Conservation (phyloP, 1,140 invertebrate species). For the Drosophila pandora region DNA sequence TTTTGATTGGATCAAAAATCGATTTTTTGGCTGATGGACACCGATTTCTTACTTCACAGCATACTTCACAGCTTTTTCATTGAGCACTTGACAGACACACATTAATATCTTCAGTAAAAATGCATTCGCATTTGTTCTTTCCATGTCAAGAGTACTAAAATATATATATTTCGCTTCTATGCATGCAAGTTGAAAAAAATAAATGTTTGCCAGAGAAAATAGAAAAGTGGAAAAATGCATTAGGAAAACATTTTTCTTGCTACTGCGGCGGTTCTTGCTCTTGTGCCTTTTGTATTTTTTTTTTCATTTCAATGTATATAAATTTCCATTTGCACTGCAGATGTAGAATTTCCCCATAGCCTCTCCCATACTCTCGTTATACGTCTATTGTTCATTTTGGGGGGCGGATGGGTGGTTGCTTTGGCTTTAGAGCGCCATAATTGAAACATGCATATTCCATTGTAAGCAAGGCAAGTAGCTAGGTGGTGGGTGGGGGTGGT, state of each 20-base stretch:
- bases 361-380: background rate
- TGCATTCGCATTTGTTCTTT: slow-evolving; percentile 31
- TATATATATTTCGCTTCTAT: slow-evolving; percentile 3
- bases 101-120: slow-evolving; percentile 46
- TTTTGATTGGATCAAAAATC: slow-evolving; percentile 27
- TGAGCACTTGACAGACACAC: slow-evolving; percentile 35
- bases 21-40: slow-evolving; percentile 20
- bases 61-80: slow-evolving; percentile 30
- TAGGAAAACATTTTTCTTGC: slow-evolving; percentile 46
- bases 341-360: slow-evolving; percentile 16
- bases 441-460: slow-evolving; percentile 65
- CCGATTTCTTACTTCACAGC: slow-evolving; percentile 21
- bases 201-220: slow-evolving; percentile 26
- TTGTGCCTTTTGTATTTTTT: slow-evolving; percentile 46
- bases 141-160: slow-evolving; percentile 33
- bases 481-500: background rate
- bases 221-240: slow-evolving; percentile 59
- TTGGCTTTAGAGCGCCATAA: slow-evolving; percentile 54
- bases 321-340: slow-evolving; percentile 58
- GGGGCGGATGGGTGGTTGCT: slow-evolving; percentile 13
- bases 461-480: slow-evolving; percentile 47
- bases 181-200: slow-evolving; percentile 18
- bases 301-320: slow-evolving; percentile 58
- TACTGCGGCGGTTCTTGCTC: slow-evolving; percentile 9
- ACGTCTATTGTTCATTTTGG: slow-evolving; percentile 44